These are phyloP conservation scores for Pachymerium ferrugineum DNA, from an alignment of 2,888 invertebrate species.

Conservation along the genomic window DNA sequence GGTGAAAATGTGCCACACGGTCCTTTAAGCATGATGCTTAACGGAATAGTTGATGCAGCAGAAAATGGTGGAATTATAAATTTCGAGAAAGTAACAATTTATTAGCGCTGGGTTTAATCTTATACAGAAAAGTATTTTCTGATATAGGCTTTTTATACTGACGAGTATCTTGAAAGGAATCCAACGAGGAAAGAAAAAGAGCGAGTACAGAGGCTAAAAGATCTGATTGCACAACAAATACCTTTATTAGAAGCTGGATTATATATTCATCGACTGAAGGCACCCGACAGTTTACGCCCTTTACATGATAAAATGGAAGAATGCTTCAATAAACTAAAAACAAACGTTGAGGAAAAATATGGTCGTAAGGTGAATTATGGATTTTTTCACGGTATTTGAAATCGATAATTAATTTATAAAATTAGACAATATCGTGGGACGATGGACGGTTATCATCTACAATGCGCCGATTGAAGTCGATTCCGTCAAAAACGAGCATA, in stretches of 20 bases:
- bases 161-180: slow-evolving; percentile 64
- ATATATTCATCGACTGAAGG: slow-evolving; percentile 61
- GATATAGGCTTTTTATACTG: slow-evolving; percentile 74
- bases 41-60: slow-evolving; percentile 83
- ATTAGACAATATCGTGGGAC: not conserved
- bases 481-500: slow-evolving; percentile 32
- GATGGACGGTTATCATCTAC: not conserved
- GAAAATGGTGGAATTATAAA: slow-evolving; percentile 91
- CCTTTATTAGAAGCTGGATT: slow-evolving; percentile 77
- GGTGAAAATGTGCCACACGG: slow-evolving; percentile 65
- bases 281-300: slow-evolving; percentile 63
- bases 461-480: slow-evolving; percentile 32
- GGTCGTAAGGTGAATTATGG: slow-evolving; percentile 63
- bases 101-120: not conserved
- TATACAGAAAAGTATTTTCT: too few species aligned
- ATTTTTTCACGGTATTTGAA: too few species aligned
- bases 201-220: slow-evolving; percentile 64
- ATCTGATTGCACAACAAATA: slow-evolving; percentile 76
- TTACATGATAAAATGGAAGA: slow-evolving; percentile 73
- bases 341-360: slow-evolving; percentile 74
- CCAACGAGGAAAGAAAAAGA: slow-evolving; percentile 59
- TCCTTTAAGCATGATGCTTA: slow-evolving; percentile 76
- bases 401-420: too few species aligned
- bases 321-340: slow-evolving; percentile 69
- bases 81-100: slow-evolving; percentile 64